Percentiles rank a stretch among this genome's conserved stretches.
Evolutionary conservation across 2,888 invertebrate genomes (phyloP).

Genomic region (Dexiosoma caninum): DNA sequence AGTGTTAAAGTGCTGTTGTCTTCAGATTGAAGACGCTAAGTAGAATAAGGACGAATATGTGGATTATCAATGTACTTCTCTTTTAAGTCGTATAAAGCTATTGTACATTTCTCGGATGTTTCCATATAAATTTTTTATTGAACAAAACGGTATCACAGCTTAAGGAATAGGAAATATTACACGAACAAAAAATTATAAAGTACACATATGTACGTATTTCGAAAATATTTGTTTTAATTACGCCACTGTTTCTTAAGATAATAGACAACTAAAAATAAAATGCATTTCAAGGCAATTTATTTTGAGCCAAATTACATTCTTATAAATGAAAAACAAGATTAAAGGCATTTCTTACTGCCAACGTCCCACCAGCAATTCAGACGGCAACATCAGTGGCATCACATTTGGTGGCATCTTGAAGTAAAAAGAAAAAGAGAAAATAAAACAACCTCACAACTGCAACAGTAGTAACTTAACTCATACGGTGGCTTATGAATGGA

Average conservation of each 20-base stretch:
- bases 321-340: slow-evolving; percentile 53
- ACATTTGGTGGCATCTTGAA: slow-evolving; percentile 48
- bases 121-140: too few species aligned
- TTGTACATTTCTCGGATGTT: too few species aligned
- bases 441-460: slow-evolving; percentile 3
- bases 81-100: too few species aligned
- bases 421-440: not conserved
- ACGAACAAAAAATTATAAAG: too few species aligned
- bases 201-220: too few species aligned
- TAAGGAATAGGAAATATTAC: too few species aligned
- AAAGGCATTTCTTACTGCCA: slow-evolving; percentile 32
- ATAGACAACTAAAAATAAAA: slow-evolving; percentile 18
- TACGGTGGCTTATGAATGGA: slow-evolving; percentile 43
- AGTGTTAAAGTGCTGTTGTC: too few species aligned
- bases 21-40: too few species aligned
- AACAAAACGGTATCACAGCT: too few species aligned
- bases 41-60: too few species aligned
- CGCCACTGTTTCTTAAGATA: slow-evolving; percentile 33
- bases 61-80: too few species aligned
- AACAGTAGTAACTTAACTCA: slow-evolving; percentile 28
- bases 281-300: slow-evolving; percentile 61
- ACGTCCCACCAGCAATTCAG: not conserved
- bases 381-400: slow-evolving; percentile 14
- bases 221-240: not conserved
- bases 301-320: slow-evolving; percentile 57